A percentile compares a stretch with the other conserved stretches of the same genome.
These are phyloP conservation scores for Xyliphius kryptos DNA, from an alignment of 2,113 vertebrate species.

Conservation along the genomic window DNA sequence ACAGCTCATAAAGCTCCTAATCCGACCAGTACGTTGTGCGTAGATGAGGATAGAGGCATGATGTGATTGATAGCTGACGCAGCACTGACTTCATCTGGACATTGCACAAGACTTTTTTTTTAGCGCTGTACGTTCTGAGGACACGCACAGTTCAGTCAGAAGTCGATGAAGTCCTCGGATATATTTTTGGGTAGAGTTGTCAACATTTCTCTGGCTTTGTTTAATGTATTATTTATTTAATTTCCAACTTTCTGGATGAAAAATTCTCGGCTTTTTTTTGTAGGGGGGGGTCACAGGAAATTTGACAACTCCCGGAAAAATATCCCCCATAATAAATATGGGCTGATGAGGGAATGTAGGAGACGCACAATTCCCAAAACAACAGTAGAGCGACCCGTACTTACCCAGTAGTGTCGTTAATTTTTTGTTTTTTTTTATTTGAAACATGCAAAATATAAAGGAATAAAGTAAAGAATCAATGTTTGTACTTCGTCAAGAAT, in stretches of 20 bases:
- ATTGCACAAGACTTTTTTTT: conserved; percentile 76
- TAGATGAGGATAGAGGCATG: conserved; percentile 63
- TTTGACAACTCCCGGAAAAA: conserved; percentile 80
- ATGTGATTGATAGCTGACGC: conserved; percentile 54
- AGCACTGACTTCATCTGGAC: conserved; percentile 70
- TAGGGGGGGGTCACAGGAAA: no score
- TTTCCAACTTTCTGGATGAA: no score
- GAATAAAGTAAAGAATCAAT: conserved; percentile 78
- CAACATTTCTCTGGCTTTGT: conserved; percentile 62
- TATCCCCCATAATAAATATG: conserved; percentile 73
- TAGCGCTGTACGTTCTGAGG: no score
- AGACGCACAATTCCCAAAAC: conserved; percentile 59
- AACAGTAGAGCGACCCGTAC: conserved; percentile 65
- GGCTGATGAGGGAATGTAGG: conserved; percentile 66
- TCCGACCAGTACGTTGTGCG: no score
- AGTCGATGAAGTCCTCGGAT: conserved; percentile 72
- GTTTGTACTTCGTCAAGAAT: no score
- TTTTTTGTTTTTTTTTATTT: no score
- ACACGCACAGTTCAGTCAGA: conserved; percentile 69
- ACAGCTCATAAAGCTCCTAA: no score
- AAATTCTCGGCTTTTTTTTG: neutral
- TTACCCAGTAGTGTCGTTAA: conserved; percentile 74
- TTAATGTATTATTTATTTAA: no score
- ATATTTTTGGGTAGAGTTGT: conserved; percentile 80
- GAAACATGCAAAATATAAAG: conserved; percentile 75